These are phyloP conservation scores for Aphelocoma coerulescens DNA, from an alignment of 2,113 vertebrate species.

Conservation along the genomic window DNA sequence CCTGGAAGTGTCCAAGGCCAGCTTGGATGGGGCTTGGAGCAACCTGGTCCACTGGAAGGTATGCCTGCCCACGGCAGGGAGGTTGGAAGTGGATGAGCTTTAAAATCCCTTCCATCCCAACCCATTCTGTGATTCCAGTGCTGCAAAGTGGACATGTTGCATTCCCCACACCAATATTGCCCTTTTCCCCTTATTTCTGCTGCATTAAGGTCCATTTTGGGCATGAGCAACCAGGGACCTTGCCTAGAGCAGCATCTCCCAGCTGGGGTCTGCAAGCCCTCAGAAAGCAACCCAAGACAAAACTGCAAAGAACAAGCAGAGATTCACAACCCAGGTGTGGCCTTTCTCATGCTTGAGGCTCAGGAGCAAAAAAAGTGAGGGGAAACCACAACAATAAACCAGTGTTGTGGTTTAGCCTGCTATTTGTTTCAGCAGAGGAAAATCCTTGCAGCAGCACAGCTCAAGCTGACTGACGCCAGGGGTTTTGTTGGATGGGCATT, in stretches of 20 bases:
- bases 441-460: neutral
- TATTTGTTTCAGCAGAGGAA: neutral
- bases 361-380: neutral
- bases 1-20: neutral
- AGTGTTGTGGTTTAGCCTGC: neutral
- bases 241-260: neutral
- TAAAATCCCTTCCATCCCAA: neutral
- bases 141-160: rapidly evolving
- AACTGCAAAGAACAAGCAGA: neutral
- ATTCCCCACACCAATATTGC: neutral
- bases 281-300: neutral
- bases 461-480: neutral
- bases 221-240: neutral
- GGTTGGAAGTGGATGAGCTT: neutral
- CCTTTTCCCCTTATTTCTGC: neutral
- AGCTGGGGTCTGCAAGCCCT: neutral
- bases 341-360: neutral
- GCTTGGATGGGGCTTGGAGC: neutral
- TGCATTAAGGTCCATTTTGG: neutral
- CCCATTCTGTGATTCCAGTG: neutral
- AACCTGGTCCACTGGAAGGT: neutral
- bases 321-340: neutral
- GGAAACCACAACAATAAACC: neutral
- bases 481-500: neutral
- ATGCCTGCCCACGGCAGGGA: neutral